Evolutionary conservation across 2,113 vertebrate genomes (phyloP), one percentile per base, ranked within the genome.

Genomic region (Oncorhynchus kisutch): DNA sequence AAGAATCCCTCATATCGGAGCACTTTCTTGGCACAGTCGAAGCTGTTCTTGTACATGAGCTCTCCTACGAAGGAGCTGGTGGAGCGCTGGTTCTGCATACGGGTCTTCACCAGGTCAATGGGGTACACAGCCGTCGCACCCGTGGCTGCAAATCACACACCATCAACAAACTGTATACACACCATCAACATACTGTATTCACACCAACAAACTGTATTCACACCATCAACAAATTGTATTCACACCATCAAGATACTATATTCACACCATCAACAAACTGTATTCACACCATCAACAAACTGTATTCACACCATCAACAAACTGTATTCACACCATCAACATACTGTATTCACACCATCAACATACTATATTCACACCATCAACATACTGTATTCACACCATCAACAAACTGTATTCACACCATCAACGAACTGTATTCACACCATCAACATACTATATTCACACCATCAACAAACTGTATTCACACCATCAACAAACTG

Each of bases 21-120:
- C 81, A 98, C 96, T 79, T 97, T 98, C 93, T 97, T 98, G 66
- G 96, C 96, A 78, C 97, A 99, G 90, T 98, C 96, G 51, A 98
- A 98, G 88, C 97, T 99, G 94, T 94, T 98, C 90, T 98, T 99
- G 83, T 98, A 98, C 96, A 99, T 97, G 89, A 98, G 75, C 81
- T 99, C 96, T 71, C 96, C 97, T 8, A 98, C 94, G 0, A 98
- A 96, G 73, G 96, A 96, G 70, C 96, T 94, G 0, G 92, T 94
- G 85, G 95, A 94, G 67, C 96, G 96, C 81, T 98, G 96, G 90
- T 99, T 99, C 88, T 99, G 97, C 96, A 98, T 98, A 8, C 96
- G 95, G 2, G 97, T 99, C 93, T 99, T 99, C 90, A 98, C 96
- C 91, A 99, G 93, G 85, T 99, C 97, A 72, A 98, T 98, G 73